These are phyloP conservation scores for Phortica variegata DNA, from an alignment of 1,140 invertebrate genomes.

Conservation along the genomic window DNA sequence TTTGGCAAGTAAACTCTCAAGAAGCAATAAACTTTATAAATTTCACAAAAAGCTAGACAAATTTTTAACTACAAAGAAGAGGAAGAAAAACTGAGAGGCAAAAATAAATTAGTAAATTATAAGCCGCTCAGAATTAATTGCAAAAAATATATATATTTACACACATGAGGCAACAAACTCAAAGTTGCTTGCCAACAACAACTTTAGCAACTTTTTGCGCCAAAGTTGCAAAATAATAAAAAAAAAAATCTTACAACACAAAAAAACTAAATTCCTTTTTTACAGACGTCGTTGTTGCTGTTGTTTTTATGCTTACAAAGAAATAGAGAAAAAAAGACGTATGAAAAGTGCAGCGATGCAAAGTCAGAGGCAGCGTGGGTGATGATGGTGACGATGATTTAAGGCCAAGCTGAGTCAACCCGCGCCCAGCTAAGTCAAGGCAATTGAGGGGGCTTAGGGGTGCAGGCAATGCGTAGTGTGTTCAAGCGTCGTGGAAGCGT, in stretches of 20 bases:
- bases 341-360: constrained; percentile 20
- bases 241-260: constrained; percentile 39
- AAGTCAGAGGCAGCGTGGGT: constrained; percentile 13
- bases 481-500: constrained; percentile 30
- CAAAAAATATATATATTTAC: constrained; percentile 55
- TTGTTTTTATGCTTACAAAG: no score
- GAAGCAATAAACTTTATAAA: no score
- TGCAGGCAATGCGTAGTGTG: constrained; percentile 48
- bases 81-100: neutral
- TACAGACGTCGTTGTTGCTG: no score
- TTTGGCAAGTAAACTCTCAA: no score
- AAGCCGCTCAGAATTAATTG: constrained; percentile 55
- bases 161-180: no score
- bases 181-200: constrained; percentile 5
- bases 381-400: constrained; percentile 4
- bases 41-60: no score
- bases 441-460: neutral
- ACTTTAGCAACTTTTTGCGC: constrained; percentile 34
- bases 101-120: constrained; percentile 54
- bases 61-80: no score
- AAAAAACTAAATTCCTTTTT: no score
- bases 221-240: constrained; percentile 30
- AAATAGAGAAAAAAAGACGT: constrained; percentile 12
- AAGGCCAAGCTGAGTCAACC: neutral
- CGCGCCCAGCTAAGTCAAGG: neutral